Conservation (phyloP, 1,140 invertebrate species). For the Tigriopus japonicus region DNA sequence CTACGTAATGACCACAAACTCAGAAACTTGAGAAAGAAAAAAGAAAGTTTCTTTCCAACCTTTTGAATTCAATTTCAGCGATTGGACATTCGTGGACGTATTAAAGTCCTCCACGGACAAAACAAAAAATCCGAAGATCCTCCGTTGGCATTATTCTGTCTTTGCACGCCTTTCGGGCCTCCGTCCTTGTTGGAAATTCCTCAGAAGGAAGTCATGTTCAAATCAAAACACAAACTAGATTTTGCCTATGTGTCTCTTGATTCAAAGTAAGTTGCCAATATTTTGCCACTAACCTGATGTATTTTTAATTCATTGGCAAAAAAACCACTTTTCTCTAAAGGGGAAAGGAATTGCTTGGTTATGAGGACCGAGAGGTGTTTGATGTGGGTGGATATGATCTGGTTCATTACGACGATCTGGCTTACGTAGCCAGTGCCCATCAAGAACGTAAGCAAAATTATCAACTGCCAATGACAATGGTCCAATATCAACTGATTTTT, state of each 20-base stretch:
- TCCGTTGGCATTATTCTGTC: slow-evolving; percentile 78
- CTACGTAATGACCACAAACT: too few relatives aligned
- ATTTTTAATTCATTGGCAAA: background rate
- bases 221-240: slow-evolving; percentile 96
- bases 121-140: slow-evolving; percentile 83
- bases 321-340: slow-evolving; percentile 27
- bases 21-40: too few relatives aligned
- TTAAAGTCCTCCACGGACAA: slow-evolving; percentile 88
- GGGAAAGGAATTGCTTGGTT: slow-evolving; percentile 82
- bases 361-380: slow-evolving; percentile 71
- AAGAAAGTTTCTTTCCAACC: too few relatives aligned
- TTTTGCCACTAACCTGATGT: background rate
- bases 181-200: slow-evolving; percentile 31
- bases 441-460: slow-evolving; percentile 70
- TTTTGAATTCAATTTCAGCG: slow-evolving; percentile 41
- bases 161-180: slow-evolving; percentile 94
- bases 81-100: slow-evolving; percentile 85
- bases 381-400: slow-evolving; percentile 89
- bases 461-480: background rate
- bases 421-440: slow-evolving; percentile 93
- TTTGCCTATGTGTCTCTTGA: slow-evolving; percentile 91
- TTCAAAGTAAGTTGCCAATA: slow-evolving; percentile 43
- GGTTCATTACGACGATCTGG: slow-evolving; percentile 84
- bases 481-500: slow-evolving; percentile 11
- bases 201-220: slow-evolving; percentile 47